Percentiles rank a stretch among this genome's conserved stretches.
Conservation (phyloP, 2,113 vertebrate species). For the Cololabis saira region DNA sequence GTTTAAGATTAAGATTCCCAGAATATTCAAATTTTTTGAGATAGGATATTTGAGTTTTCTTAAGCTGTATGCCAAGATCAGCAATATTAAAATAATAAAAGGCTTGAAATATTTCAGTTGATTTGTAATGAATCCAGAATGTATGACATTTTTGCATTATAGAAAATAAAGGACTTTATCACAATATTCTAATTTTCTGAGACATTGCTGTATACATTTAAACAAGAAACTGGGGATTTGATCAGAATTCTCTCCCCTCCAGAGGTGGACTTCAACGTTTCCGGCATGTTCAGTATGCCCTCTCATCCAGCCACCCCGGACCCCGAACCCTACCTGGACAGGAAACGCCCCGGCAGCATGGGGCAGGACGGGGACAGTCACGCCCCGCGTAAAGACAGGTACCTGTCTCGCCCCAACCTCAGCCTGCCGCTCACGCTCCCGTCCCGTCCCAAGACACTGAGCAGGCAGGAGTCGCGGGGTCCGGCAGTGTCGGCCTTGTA, state of each 20-base stretch:
- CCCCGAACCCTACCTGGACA: conserved; percentile 85
- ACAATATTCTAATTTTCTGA: too few species aligned
- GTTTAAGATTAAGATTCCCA: too few species aligned
- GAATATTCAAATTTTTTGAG: too few species aligned
- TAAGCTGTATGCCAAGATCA: too few species aligned
- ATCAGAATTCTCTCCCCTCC: conserved; percentile 10
- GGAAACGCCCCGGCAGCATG: conserved; percentile 90
- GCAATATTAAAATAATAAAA: too few species aligned
- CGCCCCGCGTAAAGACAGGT: conserved; percentile 94
- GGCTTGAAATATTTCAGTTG: too few species aligned
- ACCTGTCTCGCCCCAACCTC: conserved; percentile 79
- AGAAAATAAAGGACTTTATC: too few species aligned
- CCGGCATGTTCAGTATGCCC: conserved; percentile 89
- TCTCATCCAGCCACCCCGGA: conserved; percentile 80
- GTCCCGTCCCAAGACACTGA: conserved; percentile 68
- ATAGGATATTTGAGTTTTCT: too few species aligned
- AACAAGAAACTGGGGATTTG: background rate
- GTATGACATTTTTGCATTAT: too few species aligned
- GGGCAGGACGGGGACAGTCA: conserved; percentile 90
- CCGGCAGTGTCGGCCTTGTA: conserved; percentile 77
- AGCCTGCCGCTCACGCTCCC: conserved; percentile 71
- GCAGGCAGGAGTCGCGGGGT: conserved; percentile 78
- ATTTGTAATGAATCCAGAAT: too few species aligned
- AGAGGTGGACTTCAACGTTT: conserved; percentile 99
- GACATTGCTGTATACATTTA: too few species aligned